phyloP scores from a whole-genome alignment of 2,113 vertebrate species.

The Ardeotis arabs region DNA sequence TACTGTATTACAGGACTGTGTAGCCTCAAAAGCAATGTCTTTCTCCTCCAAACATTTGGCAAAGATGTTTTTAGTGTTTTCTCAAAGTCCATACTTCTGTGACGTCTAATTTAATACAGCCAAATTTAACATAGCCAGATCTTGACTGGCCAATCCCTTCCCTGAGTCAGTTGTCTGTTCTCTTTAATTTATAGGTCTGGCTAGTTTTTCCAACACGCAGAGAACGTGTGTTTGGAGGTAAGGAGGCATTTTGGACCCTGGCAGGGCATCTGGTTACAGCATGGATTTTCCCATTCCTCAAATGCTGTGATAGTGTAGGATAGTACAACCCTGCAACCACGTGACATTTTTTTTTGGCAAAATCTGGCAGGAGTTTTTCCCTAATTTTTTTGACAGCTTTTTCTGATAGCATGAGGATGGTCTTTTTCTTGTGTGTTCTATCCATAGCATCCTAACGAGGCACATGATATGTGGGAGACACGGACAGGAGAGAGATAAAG shows the following conservation, averaged over 20 bases:
- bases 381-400: background rate
- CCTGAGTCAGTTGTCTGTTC: background rate
- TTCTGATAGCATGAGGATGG: background rate
- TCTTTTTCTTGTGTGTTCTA: background rate
- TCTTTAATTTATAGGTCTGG: background rate
- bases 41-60: background rate
- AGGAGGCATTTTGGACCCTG: background rate
- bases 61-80: background rate
- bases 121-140: background rate
- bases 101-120: background rate
- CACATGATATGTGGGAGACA: constrained; percentile 31
- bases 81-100: background rate
- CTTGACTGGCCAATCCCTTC: background rate
- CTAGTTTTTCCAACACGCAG: background rate
- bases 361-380: background rate
- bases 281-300: background rate
- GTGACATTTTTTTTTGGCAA: background rate
- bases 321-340: background rate
- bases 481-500: constrained; percentile 40
- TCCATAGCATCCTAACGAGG: constrained; percentile 13
- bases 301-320: background rate
- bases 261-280: background rate
- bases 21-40: background rate
- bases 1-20: background rate
- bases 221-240: background rate